Conservation (phyloP, 2,888 invertebrate genomes). For the Quadroppia sp. region DNA sequence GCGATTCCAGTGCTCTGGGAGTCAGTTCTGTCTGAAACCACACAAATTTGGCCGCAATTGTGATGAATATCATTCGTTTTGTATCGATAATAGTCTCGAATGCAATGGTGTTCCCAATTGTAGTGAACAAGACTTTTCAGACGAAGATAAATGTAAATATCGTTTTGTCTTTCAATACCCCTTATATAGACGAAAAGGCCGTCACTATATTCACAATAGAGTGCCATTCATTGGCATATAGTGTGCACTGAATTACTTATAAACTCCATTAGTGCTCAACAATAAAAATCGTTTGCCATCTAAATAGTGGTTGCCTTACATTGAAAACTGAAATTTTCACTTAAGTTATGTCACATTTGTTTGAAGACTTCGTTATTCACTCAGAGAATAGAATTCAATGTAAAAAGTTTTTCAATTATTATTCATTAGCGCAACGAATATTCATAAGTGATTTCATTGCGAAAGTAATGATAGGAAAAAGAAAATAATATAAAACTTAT, state of each 20-base stretch:
- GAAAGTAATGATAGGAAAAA: no score
- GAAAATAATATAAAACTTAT: no score
- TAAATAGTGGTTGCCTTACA: no score
- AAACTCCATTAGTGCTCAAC: neutral
- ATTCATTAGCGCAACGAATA: no score
- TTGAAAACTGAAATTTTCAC: no score
- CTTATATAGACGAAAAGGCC: neutral
- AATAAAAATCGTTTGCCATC: neutral
- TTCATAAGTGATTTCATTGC: no score
- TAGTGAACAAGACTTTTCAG: conserved; percentile 53
- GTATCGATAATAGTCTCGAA: conserved; percentile 53
- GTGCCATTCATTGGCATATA: neutral
- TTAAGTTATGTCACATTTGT: no score
- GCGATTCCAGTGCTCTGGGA: conserved; percentile 52
- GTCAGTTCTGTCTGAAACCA: conserved; percentile 52
- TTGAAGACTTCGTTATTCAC: no score
- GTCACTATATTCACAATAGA: neutral
- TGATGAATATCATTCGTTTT: conserved; percentile 51
- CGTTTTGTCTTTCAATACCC: neutral
- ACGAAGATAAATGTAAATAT: conserved; percentile 52
- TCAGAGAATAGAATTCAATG: no score
- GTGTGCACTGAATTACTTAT: neutral
- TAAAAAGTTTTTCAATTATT: no score
- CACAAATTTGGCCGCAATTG: conserved; percentile 49
- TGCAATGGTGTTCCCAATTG: conserved; percentile 55